Conservation (phyloP, 2,888 invertebrate species). For the Stegana nigrithorax region DNA sequence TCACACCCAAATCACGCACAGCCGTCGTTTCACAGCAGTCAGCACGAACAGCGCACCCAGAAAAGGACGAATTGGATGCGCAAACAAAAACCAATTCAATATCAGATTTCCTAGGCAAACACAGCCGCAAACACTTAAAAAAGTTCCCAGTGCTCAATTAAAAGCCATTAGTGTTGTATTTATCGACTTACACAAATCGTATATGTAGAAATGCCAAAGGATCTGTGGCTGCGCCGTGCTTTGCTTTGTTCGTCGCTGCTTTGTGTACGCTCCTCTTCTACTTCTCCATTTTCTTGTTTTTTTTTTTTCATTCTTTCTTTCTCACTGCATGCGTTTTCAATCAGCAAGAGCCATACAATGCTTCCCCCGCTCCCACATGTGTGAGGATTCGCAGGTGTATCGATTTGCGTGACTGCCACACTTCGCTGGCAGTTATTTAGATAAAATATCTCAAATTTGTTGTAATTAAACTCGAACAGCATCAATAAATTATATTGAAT, state of each 20-base stretch:
- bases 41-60: neutral
- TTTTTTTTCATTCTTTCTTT: neutral
- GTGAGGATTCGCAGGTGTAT: slow-evolving; percentile 43
- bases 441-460: slow-evolving; percentile 35
- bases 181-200: neutral
- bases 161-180: slow-evolving; percentile 48
- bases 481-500: slow-evolving; percentile 58
- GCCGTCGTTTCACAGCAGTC: no score
- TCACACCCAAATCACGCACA: no score
- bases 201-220: neutral
- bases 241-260: no score
- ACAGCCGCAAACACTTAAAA: slow-evolving; percentile 59
- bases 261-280: no score
- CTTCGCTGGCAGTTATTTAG: slow-evolving; percentile 20
- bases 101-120: slow-evolving; percentile 13
- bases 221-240: no score
- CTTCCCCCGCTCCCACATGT: slow-evolving; percentile 38
- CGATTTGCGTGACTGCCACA: neutral
- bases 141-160: slow-evolving; percentile 58
- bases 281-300: neutral
- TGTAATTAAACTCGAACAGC: slow-evolving; percentile 60
- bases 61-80: no score
- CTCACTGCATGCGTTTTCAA: neutral
- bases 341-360: neutral
- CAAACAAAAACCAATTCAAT: neutral